phyloP scores from a whole-genome alignment of 1,140 invertebrate species.

The Lepidostoma basale region DNA sequence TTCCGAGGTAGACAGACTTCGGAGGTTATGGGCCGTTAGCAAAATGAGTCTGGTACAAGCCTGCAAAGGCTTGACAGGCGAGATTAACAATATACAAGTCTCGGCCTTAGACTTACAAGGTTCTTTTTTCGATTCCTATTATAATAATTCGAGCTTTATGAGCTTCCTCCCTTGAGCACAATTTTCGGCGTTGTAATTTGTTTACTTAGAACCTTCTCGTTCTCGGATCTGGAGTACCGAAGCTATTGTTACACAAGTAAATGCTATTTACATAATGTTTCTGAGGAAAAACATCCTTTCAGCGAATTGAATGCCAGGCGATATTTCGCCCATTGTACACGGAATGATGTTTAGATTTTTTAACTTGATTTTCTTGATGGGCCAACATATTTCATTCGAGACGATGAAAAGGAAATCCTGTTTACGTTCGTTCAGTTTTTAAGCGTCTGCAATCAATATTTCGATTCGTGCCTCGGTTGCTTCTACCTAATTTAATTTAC shows the following conservation, averaged over 20 bases:
- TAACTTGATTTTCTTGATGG: conserved; percentile 13
- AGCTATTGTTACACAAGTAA: conserved; percentile 29
- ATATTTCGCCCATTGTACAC: conserved; percentile 18
- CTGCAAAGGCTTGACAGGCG: conserved; percentile 41
- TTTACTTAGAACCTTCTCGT: background rate
- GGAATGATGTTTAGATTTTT: conserved; percentile 29
- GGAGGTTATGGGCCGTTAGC: conserved; percentile 38
- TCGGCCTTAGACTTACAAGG: conserved; percentile 6
- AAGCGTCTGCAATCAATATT: too few relatives aligned
- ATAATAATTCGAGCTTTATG: background rate
- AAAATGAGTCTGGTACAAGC: conserved; percentile 27
- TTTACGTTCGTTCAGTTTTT: background rate
- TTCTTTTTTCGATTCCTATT: conserved; percentile 5
- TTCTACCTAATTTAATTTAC: too few relatives aligned
- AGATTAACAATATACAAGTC: conserved; percentile 44
- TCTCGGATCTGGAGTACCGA: background rate
- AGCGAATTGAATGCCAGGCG: conserved; percentile 3
- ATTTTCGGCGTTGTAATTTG: conserved; percentile 1
- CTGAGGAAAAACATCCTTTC: conserved; percentile 30
- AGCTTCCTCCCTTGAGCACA: background rate
- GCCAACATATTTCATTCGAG: conserved; percentile 16
- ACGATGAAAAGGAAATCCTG: conserved; percentile 9
- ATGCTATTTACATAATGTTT: conserved; percentile 43
- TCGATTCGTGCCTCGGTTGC: too few relatives aligned
- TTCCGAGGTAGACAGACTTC: background rate